Evolutionary conservation across 2,888 invertebrate species (phyloP).

Genomic region (Caenorhabditis uteleia): DNA sequence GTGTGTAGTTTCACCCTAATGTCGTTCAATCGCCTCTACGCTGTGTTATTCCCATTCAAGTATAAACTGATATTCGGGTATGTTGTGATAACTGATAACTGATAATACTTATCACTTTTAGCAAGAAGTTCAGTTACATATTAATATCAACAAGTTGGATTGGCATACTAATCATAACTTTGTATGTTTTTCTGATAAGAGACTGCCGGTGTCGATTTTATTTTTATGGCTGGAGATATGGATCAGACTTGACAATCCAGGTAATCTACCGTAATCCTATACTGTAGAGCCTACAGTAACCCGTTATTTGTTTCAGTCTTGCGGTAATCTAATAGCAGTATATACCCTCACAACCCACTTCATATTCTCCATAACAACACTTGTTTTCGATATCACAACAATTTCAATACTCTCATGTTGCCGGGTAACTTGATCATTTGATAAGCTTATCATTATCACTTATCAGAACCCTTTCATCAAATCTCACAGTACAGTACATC

Average conservation of each 20-base stretch:
- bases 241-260: not conserved
- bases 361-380: not conserved
- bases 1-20: too few relatives aligned
- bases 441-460: not conserved
- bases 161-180: too few relatives aligned
- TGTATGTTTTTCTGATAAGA: too few relatives aligned
- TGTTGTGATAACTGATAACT: too few relatives aligned
- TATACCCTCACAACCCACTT: constrained; percentile 1
- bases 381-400: constrained; percentile 7
- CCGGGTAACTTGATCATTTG: constrained; percentile 5
- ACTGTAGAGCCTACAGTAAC: too few relatives aligned
- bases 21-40: constrained; percentile 13
- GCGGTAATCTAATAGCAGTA: too few relatives aligned
- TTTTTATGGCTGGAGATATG: not conserved
- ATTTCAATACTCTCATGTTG: not conserved
- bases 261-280: too few relatives aligned
- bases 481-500: not conserved
- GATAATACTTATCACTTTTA: not conserved
- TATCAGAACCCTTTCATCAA: not conserved
- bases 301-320: too few relatives aligned
- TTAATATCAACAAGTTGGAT: too few relatives aligned
- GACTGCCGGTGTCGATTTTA: not conserved
- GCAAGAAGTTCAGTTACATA: too few relatives aligned
- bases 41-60: not conserved
- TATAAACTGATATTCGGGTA: not conserved